These are phyloP conservation scores for Molorchus minor DNA, from an alignment of 2,888 invertebrate genomes.

Conservation along the genomic window DNA sequence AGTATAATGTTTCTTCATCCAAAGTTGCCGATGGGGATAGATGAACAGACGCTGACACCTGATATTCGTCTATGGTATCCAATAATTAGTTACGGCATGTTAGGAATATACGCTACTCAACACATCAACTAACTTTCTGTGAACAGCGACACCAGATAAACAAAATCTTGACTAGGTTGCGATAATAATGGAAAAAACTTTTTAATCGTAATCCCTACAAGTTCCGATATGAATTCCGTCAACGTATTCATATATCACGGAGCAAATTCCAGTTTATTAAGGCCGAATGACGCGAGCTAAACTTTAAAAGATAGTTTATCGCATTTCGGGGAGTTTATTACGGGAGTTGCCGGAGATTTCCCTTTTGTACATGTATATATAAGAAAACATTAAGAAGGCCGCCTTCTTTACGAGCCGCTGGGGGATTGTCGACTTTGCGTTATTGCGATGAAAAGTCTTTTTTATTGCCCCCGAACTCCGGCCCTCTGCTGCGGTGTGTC, in stretches of 20 bases:
- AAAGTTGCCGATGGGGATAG: too few species aligned
- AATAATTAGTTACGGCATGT: too few species aligned
- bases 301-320: conserved; percentile 17
- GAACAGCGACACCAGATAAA: too few species aligned
- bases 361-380: conserved; percentile 44
- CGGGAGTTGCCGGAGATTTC: conserved; percentile 24
- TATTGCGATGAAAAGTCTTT: conserved; percentile 46
- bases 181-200: too few species aligned
- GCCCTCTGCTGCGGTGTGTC: conserved; percentile 38
- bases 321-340: conserved; percentile 12
- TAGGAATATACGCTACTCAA: too few species aligned
- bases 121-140: too few species aligned
- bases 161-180: too few species aligned
- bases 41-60: too few species aligned
- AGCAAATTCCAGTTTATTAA: background rate
- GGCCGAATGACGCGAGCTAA: background rate
- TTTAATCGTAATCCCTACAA: too few species aligned
- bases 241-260: background rate
- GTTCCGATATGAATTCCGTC: background rate
- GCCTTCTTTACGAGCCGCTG: conserved; percentile 49
- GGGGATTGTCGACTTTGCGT: conserved; percentile 51
- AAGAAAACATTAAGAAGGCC: conserved; percentile 52
- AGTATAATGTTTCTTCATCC: too few species aligned
- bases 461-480: conserved; percentile 43
- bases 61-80: too few species aligned